A percentile compares a stretch with the other conserved stretches of the same genome.
These are phyloP conservation scores for Natrix natrix DNA, from an alignment of 2,797 vertebrate species.

Conservation along the genomic window DNA sequence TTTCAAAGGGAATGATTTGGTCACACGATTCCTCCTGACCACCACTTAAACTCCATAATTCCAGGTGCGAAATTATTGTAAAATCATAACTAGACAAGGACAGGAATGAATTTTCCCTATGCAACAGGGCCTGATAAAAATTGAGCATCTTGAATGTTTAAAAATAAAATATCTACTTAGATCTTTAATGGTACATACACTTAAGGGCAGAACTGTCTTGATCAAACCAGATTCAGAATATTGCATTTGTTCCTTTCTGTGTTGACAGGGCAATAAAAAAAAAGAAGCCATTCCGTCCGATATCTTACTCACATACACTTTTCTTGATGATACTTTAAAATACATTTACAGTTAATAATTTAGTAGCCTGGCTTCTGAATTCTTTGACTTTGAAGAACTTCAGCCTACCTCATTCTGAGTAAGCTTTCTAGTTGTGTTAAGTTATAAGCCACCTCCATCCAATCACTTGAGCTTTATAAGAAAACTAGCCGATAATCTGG, in stretches of 20 bases:
- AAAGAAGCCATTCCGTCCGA: not conserved
- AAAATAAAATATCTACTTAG: not conserved
- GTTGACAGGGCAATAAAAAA: not conserved
- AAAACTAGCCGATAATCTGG: too few species aligned
- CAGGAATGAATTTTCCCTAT: not conserved
- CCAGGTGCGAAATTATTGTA: too few species aligned
- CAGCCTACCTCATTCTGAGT: constrained; percentile 44
- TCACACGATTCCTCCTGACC: not conserved
- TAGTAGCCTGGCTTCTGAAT: constrained; percentile 9
- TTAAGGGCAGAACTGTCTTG: not conserved
- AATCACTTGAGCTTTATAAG: constrained; percentile 29
- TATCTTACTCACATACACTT: not conserved
- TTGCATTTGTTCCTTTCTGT: not conserved
- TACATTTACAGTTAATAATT: constrained; percentile 33
- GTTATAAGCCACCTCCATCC: constrained; percentile 33
- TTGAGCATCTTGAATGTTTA: not conserved
- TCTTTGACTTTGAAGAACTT: constrained; percentile 25
- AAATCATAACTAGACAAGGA: not conserved
- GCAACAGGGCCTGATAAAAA: not conserved
- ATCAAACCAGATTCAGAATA: not conserved
- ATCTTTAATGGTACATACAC: not conserved
- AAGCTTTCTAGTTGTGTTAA: not conserved
- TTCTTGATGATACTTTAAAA: constrained; percentile 36
- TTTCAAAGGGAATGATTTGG: not conserved
- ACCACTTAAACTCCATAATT: not conserved